Percentiles rank a stretch among this genome's conserved stretches.
phyloP scores from a whole-genome alignment of 2,888 invertebrate species.

The Xestia xanthographa region DNA sequence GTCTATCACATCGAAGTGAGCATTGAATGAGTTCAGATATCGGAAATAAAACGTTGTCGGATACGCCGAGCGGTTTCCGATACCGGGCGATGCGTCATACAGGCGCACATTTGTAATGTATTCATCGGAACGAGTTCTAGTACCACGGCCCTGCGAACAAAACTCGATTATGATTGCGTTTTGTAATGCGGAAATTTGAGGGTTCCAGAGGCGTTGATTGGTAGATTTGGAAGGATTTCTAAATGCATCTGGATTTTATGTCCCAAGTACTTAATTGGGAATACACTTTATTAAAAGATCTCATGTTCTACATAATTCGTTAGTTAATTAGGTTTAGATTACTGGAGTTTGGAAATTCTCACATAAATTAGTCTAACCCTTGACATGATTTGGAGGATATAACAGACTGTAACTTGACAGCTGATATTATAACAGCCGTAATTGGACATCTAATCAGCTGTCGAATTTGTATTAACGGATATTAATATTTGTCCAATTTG shows the following conservation, averaged over 20 bases:
- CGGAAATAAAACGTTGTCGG: constrained; percentile 75
- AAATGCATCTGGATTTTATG: background rate
- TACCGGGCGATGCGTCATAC: constrained; percentile 69
- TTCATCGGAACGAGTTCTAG: constrained; percentile 61
- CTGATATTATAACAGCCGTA: constrained; percentile 42
- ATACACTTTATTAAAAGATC: background rate
- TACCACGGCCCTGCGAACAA: constrained; percentile 47
- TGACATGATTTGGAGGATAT: constrained; percentile 27
- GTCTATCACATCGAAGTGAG: constrained; percentile 73
- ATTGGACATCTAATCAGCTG: constrained; percentile 53
- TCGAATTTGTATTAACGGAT: constrained; percentile 47
- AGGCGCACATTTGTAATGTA: constrained; percentile 68
- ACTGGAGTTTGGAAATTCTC: constrained; percentile 3
- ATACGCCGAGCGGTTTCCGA: constrained; percentile 72
- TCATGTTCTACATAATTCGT: background rate
- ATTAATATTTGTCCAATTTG: constrained; percentile 27
- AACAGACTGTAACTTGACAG: constrained; percentile 56
- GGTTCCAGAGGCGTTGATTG: constrained; percentile 4
- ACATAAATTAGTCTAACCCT: constrained; percentile 41
- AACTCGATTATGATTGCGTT: constrained; percentile 59
- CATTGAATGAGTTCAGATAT: constrained; percentile 74
- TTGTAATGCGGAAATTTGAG: constrained; percentile 32
- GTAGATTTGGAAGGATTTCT: background rate
- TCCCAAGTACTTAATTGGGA: background rate
- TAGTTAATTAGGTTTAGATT: background rate